Evolutionary conservation across 23 tunicate genomes (phyloP).

Genomic region (Clavelina lepadiformis): DNA sequence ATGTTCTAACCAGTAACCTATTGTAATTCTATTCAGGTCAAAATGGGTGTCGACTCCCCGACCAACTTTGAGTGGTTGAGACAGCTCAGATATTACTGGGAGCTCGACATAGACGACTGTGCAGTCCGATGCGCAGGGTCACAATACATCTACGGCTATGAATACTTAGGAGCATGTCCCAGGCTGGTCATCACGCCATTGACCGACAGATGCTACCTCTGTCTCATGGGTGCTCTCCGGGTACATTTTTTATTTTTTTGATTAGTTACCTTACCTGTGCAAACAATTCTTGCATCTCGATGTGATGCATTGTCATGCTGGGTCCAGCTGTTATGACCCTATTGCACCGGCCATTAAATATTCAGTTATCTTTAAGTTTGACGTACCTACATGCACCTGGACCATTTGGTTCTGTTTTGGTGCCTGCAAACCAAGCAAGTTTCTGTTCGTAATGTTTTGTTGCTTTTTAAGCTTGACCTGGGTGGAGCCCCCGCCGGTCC

Average conservation of each 20-base stretch:
- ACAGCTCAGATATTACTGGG: constrained; percentile 99
- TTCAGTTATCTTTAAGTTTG: no score
- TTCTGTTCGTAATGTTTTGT: no score
- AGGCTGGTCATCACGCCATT: constrained; percentile 98
- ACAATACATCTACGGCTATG: constrained; percentile 91
- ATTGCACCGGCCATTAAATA: no score
- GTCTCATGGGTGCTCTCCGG: constrained; percentile 98
- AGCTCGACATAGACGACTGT: constrained; percentile 92
- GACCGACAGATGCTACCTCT: constrained; percentile 95
- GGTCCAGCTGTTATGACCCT: no score
- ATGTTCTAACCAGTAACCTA: no score
- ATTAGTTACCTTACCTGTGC: no score
- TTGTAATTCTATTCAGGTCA: constrained; percentile 35
- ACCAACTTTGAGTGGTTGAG: constrained; percentile 87
- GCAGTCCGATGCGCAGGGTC: constrained; percentile 76
- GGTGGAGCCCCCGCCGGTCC: constrained; percentile 99
- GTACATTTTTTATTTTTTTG: constrained; percentile 19
- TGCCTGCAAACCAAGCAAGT: no score
- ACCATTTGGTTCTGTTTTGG: no score
- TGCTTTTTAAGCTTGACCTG: constrained; percentile 96
- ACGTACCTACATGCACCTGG: no score
- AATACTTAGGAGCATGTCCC: constrained; percentile 94
- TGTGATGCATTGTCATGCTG: no score
- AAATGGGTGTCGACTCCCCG: constrained; percentile 40
- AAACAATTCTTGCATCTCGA: no score